These are phyloP conservation scores for Actias luna DNA, from an alignment of 2,888 invertebrate species.

Conservation along the genomic window DNA sequence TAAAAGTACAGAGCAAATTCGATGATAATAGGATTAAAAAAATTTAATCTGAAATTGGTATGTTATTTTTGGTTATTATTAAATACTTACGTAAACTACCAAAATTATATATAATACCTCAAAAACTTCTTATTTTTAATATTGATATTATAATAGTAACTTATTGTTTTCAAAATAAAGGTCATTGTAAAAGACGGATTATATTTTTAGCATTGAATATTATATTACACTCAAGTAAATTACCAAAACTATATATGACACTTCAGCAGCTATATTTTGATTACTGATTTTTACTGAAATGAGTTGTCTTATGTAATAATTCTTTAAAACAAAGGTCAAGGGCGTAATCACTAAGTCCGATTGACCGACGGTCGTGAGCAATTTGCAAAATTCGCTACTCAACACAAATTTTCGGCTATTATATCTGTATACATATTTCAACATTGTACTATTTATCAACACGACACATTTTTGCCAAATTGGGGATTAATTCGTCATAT, in stretches of 20 bases:
- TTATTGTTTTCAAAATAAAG: no score
- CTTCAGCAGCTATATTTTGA: not conserved
- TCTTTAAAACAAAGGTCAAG: slow-evolving; percentile 2
- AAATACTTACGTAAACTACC: not conserved
- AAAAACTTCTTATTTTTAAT: not conserved
- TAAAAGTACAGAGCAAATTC: no score
- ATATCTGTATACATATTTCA: not conserved
- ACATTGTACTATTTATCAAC: not conserved
- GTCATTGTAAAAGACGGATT: no score
- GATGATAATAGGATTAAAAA: no score
- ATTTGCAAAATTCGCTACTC: slow-evolving; percentile 48
- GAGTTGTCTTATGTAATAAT: not conserved
- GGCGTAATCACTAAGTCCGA: slow-evolving; percentile 6
- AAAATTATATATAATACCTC: not conserved
- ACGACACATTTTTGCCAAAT: not conserved
- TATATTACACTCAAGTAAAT: not conserved
- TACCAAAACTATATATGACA: not conserved
- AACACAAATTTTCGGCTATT: slow-evolving; percentile 32
- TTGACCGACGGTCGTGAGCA: slow-evolving; percentile 27
- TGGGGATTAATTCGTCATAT: not conserved
- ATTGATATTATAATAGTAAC: no score
- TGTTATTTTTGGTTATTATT: no score
- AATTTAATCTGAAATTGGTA: no score
- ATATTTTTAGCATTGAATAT: no score
- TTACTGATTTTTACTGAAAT: not conserved